Base-by-base conservation (phyloP, 2,888 invertebrate genomes). In the Mesorhabditis sp. region DNA sequence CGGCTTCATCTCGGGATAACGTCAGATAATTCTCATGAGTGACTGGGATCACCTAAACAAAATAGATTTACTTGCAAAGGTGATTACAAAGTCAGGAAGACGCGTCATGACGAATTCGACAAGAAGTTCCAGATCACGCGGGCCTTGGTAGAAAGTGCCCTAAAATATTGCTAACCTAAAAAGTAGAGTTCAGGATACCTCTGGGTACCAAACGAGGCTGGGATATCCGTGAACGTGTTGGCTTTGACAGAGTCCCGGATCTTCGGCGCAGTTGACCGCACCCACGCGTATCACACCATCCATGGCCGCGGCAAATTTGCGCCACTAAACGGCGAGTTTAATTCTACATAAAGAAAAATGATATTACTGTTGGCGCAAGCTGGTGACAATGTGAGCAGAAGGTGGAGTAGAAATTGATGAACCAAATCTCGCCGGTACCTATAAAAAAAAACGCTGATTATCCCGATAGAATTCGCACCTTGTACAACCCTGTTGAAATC, bases 251-350 rank as follows among this genome's bases (percentile, higher is more conserved):
- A 93, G 88, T 63, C 89, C 88, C 88, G 91, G 92, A 83, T 93
- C 92, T 86, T 93, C 92, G 87, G 92, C 92, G 87, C 93, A 94
- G 86, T 94, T 93, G 0, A 94, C 92, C 45, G 93, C 93, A 50
- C 91, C 93, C 68, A 94, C 89, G 86, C 91, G 89, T 4, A 92
- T 90, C 70, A 92, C 91, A 67, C 92, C 93, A 83, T 92, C 91
- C 75, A 93, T 89, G 80, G 91, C 90, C 79, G 90, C 89, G 10
- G 93, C 92, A 72, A 94, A 86, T 83, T 90, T 90, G 70, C 92
- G 90, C 93, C 93, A 94, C 86, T 89, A 77, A 70, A 82, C 42
- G 13, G 10, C 43, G 15, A 43, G 10, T n/a, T 28, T 41, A 43
- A 61, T 6, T 7, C 41, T n/a, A 1, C 1, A 13, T 50, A 50